These are phyloP conservation scores for Pogonus chalceus DNA, from an alignment of 1,140 invertebrate genomes.

Conservation along the genomic window DNA sequence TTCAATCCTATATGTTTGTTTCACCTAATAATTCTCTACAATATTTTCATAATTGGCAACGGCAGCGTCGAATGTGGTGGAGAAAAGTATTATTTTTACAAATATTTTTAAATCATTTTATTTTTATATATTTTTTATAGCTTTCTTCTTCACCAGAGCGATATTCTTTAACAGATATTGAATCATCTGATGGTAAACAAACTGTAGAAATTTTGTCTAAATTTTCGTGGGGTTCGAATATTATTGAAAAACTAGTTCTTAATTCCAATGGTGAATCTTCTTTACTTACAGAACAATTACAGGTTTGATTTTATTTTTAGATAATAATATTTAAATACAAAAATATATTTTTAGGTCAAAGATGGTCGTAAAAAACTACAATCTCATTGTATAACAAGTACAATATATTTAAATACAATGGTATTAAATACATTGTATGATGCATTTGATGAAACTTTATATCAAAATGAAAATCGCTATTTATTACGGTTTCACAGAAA, in stretches of 20 bases:
- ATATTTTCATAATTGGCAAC: conserved; percentile 58
- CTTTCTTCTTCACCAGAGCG: conserved; percentile 54
- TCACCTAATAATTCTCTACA: conserved; percentile 36
- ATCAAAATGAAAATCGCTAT: conserved; percentile 24
- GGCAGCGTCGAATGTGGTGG: conserved; percentile 72
- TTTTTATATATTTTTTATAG: conserved; percentile 33
- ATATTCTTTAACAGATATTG: conserved; percentile 46
- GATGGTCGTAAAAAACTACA: conserved; percentile 33
- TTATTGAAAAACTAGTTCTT: conserved; percentile 30
- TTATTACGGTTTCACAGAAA: conserved; percentile 54
- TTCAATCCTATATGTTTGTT: conserved; percentile 30
- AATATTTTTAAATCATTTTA: conserved; percentile 25
- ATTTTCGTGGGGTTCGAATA: conserved; percentile 30
- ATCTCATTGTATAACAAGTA: conserved; percentile 37
- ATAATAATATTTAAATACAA: neutral
- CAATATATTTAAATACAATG: conserved; percentile 45
- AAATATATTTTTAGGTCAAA: conserved; percentile 34
- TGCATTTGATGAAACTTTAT: conserved; percentile 37
- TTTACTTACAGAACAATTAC: conserved; percentile 15
- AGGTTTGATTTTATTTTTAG: neutral
- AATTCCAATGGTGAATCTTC: conserved; percentile 11
- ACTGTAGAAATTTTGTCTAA: neutral
- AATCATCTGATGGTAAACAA: conserved; percentile 15
- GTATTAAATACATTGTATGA: conserved; percentile 52
- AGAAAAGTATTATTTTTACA: conserved; percentile 45